Conservation (phyloP, 2,113 vertebrate genomes). For the Phrynocephalus versicolor region DNA sequence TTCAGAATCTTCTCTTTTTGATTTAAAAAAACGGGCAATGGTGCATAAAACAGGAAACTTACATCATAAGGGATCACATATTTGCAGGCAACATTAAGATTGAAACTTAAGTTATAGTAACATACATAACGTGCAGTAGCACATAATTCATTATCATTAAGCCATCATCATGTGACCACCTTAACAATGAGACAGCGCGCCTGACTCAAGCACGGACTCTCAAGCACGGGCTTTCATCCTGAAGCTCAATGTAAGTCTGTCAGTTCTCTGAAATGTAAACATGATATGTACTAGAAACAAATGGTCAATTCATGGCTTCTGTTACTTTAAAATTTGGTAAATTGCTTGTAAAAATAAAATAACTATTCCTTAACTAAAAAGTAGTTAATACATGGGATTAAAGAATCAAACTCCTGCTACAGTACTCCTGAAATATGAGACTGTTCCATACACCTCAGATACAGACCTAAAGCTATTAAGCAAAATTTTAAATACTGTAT, state of each 20-base stretch:
- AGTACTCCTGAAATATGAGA: conserved; percentile 70
- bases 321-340: conserved; percentile 82
- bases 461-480: conserved; percentile 68
- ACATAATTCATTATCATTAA: conserved; percentile 64
- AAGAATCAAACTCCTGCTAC: conserved; percentile 69
- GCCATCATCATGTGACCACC: conserved; percentile 72
- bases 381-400: conserved; percentile 80
- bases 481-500: conserved; percentile 60
- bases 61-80: conserved; percentile 83
- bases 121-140: conserved; percentile 76
- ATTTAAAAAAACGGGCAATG: conserved; percentile 82
- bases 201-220: conserved; percentile 60
- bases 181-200: conserved; percentile 65
- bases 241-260: conserved; percentile 68
- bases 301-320: conserved; percentile 79
- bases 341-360: conserved; percentile 78
- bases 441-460: conserved; percentile 65
- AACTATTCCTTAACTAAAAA: conserved; percentile 80
- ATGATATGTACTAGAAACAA: conserved; percentile 77
- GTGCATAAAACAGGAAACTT: conserved; percentile 83
- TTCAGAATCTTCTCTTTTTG: conserved; percentile 85
- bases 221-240: conserved; percentile 68
- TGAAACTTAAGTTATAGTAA: conserved; percentile 76
- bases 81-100: conserved; percentile 80
- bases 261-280: conserved; percentile 74